A percentile compares a stretch with the other conserved stretches of the same genome.
phyloP scores from a whole-genome alignment of 2,888 invertebrate genomes.

The Drosophila borealis region DNA sequence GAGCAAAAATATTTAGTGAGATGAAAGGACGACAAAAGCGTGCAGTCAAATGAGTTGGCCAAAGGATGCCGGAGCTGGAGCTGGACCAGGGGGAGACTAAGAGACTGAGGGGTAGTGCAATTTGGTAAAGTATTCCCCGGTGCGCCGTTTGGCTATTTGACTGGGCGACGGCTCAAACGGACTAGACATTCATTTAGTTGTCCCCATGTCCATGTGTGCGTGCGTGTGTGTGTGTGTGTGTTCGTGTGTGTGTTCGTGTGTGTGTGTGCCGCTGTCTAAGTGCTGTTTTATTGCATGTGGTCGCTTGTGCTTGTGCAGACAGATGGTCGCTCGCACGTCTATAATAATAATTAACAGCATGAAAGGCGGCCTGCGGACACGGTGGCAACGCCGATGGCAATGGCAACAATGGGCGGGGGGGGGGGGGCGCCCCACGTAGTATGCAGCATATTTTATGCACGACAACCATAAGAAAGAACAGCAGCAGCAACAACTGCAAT shows the following conservation, averaged over 20 bases:
- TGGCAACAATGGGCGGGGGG: neutral
- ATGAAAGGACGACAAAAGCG: constrained; percentile 60
- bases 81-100: neutral
- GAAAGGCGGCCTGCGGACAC: constrained; percentile 50
- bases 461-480: constrained; percentile 61
- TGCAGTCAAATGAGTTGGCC: constrained; percentile 70
- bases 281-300: constrained; percentile 79
- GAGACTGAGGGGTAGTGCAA: constrained; percentile 60
- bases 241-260: constrained; percentile 2
- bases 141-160: constrained; percentile 68
- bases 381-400: constrained; percentile 2
- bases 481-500: constrained; percentile 63
- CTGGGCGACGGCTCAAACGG: constrained; percentile 35
- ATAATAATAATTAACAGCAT: constrained; percentile 84
- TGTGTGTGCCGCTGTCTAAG: constrained; percentile 60
- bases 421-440: constrained; percentile 45
- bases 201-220: constrained; percentile 24
- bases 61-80: constrained; percentile 24
- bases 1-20: constrained; percentile 55
- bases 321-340: constrained; percentile 77
- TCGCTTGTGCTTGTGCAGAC: constrained; percentile 57
- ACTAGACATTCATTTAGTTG: constrained; percentile 29
- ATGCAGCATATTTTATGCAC: constrained; percentile 81
- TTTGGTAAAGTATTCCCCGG: constrained; percentile 78
- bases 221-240: constrained; percentile 7